phyloP scores from a whole-genome alignment of 2,888 invertebrate species.

The Ochropacha duplaris region DNA sequence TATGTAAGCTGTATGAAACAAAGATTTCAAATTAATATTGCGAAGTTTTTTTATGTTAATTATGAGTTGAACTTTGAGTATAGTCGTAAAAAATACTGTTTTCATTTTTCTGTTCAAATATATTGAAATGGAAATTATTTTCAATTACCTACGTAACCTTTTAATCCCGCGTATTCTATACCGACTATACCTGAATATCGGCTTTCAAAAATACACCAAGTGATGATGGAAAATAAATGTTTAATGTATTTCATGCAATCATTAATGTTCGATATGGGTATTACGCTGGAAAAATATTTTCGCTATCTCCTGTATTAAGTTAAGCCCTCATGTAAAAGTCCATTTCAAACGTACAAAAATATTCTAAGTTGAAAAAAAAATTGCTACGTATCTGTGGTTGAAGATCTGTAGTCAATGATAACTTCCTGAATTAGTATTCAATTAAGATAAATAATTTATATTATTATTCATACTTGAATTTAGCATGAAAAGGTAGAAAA shows the following conservation, averaged over 20 bases:
- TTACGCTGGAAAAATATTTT: conserved; percentile 12
- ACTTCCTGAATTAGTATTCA: too few species aligned
- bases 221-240: neutral
- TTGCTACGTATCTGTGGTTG: neutral
- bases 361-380: too few species aligned
- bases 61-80: neutral
- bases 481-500: too few species aligned
- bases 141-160: neutral
- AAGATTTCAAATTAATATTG: neutral
- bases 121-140: neutral
- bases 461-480: too few species aligned
- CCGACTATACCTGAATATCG: neutral
- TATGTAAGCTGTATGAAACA: neutral
- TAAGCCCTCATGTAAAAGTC: conserved; percentile 17
- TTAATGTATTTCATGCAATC: conserved; percentile 8
- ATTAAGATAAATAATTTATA: too few species aligned
- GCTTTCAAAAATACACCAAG: neutral
- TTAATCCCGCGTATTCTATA: neutral
- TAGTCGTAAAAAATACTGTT: neutral
- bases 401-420: neutral
- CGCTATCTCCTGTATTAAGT: conserved; percentile 11
- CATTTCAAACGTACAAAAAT: conserved; percentile 9
- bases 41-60: neutral
- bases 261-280: conserved; percentile 1
- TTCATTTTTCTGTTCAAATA: neutral